phyloP scores from a whole-genome alignment of 2,113 vertebrate species.

The Progne subis region DNA sequence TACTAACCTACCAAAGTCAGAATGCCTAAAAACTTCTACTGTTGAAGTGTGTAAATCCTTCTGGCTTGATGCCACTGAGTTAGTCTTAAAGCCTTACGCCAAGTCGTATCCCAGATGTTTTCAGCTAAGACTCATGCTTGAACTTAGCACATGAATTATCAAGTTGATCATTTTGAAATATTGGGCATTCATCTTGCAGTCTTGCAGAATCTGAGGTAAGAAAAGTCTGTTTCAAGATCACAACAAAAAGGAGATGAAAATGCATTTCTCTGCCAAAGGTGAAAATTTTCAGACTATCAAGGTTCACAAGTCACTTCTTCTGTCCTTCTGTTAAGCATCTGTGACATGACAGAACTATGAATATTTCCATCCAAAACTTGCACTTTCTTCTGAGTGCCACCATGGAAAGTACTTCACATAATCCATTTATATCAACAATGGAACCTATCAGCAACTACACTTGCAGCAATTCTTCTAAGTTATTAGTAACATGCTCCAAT shows the following conservation, averaged over 20 bases:
- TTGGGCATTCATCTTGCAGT: neutral
- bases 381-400: neutral
- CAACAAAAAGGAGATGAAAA: neutral
- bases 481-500: neutral
- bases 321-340: neutral
- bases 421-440: neutral
- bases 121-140: neutral
- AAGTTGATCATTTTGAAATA: neutral
- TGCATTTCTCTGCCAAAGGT: neutral
- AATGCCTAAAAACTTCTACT: neutral
- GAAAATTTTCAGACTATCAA: neutral
- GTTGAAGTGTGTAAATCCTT: neutral
- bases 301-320: neutral
- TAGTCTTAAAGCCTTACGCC: accelerated
- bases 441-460: neutral
- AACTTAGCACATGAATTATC: neutral
- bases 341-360: neutral
- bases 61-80: neutral
- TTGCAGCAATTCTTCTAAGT: neutral
- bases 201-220: neutral
- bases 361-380: neutral
- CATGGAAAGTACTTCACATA: neutral
- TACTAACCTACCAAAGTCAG: neutral
- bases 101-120: neutral
- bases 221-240: neutral